Conservation (phyloP, 2,113 vertebrate species). For the Nothoprocta perdicaria region DNA sequence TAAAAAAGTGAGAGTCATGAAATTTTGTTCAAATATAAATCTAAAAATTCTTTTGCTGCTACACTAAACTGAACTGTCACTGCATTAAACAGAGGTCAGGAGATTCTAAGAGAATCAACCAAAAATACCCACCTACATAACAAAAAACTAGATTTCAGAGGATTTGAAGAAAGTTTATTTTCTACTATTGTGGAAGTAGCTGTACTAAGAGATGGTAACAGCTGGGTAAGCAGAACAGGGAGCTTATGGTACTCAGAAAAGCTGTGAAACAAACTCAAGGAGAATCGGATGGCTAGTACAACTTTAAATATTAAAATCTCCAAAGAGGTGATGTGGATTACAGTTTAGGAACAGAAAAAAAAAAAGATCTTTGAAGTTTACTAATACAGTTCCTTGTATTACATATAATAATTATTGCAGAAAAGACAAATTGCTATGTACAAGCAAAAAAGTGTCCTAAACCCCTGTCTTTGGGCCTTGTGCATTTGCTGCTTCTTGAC, state of each 20-base stretch:
- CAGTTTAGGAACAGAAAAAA: background rate
- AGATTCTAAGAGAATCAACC: background rate
- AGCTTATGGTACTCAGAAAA: background rate
- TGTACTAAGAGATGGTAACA: background rate
- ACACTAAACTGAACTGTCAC: background rate
- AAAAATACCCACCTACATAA: no score
- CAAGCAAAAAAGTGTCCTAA: background rate
- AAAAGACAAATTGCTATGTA: background rate
- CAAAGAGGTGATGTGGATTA: background rate
- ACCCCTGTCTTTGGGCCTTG: background rate
- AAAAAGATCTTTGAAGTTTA: background rate
- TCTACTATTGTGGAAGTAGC: background rate
- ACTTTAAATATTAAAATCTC: background rate
- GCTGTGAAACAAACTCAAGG: background rate
- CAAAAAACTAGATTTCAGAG: background rate
- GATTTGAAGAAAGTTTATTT: background rate
- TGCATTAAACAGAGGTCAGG: background rate
- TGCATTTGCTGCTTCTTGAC: background rate
- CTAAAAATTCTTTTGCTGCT: no score
- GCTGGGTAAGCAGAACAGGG: background rate
- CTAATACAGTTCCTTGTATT: background rate
- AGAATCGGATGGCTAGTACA: background rate
- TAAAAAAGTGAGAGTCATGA: background rate
- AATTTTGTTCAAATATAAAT: background rate
- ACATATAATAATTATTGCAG: background rate